These are phyloP conservation scores for Xestia sexstrigata DNA, from an alignment of 2,888 invertebrate genomes.

Conservation along the genomic window DNA sequence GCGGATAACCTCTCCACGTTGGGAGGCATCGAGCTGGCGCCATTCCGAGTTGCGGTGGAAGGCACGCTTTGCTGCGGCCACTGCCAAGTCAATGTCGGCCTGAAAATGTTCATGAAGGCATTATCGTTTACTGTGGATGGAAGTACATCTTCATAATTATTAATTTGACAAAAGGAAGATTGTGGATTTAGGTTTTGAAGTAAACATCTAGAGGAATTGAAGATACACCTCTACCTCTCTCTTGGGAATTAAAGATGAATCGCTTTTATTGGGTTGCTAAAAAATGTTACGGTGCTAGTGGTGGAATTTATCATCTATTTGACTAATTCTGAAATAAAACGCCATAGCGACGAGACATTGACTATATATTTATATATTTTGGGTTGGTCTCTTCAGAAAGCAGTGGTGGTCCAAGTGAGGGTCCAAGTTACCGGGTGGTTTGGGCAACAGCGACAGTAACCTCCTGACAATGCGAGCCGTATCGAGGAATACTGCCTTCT, in stretches of 20 bases:
- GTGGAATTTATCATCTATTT: not conserved
- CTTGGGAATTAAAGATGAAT: too few relatives aligned
- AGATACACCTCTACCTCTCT: not conserved
- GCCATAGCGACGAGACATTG: too few relatives aligned
- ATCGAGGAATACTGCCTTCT: too few relatives aligned
- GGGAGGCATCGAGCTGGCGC: slow-evolving; percentile 95
- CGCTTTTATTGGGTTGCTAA: not conserved
- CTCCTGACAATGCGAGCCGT: too few relatives aligned
- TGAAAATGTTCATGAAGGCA: slow-evolving; percentile 64
- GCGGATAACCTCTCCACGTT: slow-evolving; percentile 93
- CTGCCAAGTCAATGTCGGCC: slow-evolving; percentile 94
- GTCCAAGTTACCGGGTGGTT: not conserved
- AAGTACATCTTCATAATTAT: not conserved
- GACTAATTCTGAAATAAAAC: not conserved
- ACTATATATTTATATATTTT: too few relatives aligned
- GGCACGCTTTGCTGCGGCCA: slow-evolving; percentile 92
- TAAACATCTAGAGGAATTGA: not conserved
- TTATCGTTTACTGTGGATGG: not conserved
- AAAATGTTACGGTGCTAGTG: not conserved
- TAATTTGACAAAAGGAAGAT: not conserved
- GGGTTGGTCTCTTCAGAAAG: not conserved
- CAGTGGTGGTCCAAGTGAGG: not conserved
- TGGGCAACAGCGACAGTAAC: too few relatives aligned
- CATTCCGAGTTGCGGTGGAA: slow-evolving; percentile 93
- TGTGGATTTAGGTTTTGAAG: not conserved